A percentile compares a stretch with the other conserved stretches of the same genome.
These are phyloP conservation scores for Cecropterus lyciades DNA, from an alignment of 1,140 invertebrate genomes.

Conservation along the genomic window DNA sequence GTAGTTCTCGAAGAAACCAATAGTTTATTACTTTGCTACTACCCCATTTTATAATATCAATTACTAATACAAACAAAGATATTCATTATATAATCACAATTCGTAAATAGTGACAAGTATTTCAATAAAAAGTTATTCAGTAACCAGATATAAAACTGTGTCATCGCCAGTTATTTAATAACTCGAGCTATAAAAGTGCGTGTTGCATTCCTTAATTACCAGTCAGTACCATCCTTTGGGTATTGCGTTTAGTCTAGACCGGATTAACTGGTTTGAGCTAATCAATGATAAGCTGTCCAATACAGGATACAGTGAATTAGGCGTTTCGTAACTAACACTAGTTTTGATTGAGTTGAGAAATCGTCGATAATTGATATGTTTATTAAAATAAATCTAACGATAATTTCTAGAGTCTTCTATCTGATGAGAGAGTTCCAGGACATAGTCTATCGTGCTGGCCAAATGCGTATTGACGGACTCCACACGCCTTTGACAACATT, in stretches of 20 bases:
- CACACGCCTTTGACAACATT: no score
- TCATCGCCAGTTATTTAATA: slow-evolving; percentile 5
- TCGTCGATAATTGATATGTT: neutral
- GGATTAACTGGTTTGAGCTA: slow-evolving; percentile 3
- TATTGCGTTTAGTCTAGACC: slow-evolving; percentile 13
- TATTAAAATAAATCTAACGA: neutral
- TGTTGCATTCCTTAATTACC: neutral
- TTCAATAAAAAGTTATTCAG: no score
- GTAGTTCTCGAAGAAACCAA: no score
- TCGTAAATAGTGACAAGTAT: no score
- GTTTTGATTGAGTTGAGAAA: slow-evolving; percentile 17
- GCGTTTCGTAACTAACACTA: slow-evolving; percentile 3
- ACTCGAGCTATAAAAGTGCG: neutral
- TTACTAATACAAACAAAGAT: no score
- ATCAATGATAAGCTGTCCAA: slow-evolving; percentile 1
- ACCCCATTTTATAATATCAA: no score
- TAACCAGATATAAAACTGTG: neutral
- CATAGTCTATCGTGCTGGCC: no score
- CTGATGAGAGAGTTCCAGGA: no score
- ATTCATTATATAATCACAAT: no score
- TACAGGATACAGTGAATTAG: slow-evolving; percentile 19
- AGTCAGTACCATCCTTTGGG: slow-evolving; percentile 6
- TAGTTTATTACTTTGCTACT: no score
- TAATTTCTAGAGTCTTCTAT: no score
- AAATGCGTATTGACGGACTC: no score